phyloP scores from a whole-genome alignment of 2,888 invertebrate species.

The Elysia crispata region DNA sequence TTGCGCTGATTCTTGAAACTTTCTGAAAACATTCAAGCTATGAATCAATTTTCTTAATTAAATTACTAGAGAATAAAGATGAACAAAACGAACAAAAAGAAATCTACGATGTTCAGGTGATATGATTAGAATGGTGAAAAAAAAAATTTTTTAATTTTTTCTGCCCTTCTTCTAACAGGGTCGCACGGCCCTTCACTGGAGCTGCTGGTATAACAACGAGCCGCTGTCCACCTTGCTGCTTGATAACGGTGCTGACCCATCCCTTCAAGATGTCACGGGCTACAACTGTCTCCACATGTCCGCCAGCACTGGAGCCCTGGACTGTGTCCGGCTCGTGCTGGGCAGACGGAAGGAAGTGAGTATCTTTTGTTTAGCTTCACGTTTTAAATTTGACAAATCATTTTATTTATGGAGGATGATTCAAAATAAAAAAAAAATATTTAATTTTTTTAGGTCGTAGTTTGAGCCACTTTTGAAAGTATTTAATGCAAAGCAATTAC shows the following conservation, averaged over 20 bases:
- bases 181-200: slow-evolving; percentile 31
- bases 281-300: slow-evolving; percentile 32
- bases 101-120: too few relatives aligned
- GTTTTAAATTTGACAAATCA: background rate
- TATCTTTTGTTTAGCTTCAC: background rate
- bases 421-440: too few relatives aligned
- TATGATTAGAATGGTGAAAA: background rate
- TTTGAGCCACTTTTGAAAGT: too few relatives aligned
- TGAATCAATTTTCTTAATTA: too few relatives aligned
- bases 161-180: too few relatives aligned
- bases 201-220: slow-evolving; percentile 1
- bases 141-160: background rate
- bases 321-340: slow-evolving; percentile 23
- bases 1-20: too few relatives aligned
- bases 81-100: too few relatives aligned
- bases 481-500: too few relatives aligned
- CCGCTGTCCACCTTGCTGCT: slow-evolving; percentile 19
- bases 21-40: too few relatives aligned
- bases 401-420: too few relatives aligned
- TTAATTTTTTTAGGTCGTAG: too few relatives aligned
- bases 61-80: too few relatives aligned
- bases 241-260: slow-evolving; percentile 31
- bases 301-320: slow-evolving; percentile 11
- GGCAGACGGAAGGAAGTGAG: background rate
- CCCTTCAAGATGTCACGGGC: slow-evolving; percentile 2